Evolutionary conservation across 2,113 vertebrate genomes (phyloP).

Genomic region (Notarius quadriscutis): DNA sequence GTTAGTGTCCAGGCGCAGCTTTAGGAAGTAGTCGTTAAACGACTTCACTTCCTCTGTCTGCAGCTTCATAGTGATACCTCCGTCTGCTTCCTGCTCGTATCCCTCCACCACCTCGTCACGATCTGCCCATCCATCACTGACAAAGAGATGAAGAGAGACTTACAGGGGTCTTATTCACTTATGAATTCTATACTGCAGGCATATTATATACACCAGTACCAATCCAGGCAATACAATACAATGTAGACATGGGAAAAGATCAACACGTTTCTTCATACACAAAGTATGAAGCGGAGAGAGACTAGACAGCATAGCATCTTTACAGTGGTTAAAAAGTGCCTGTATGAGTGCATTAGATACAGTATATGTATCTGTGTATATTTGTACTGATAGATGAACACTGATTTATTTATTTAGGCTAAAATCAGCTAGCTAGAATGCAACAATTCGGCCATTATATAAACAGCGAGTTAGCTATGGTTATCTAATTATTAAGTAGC

Average conservation of each 20-base stretch:
- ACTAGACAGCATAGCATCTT: background rate
- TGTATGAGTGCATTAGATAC: background rate
- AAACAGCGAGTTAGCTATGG: background rate
- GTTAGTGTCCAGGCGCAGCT: slow-evolving; percentile 88
- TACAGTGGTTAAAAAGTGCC: background rate
- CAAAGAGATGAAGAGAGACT: background rate
- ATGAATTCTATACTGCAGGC: background rate
- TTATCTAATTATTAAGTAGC: background rate
- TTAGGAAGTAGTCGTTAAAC: slow-evolving; percentile 95
- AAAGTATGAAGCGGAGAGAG: background rate
- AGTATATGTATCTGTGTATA: too few relatives aligned
- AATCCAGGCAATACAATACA: too few relatives aligned
- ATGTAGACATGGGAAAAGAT: background rate
- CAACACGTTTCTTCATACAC: background rate
- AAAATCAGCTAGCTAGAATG: background rate
- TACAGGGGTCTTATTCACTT: background rate
- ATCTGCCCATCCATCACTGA: slow-evolving; percentile 97
- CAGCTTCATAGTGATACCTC: slow-evolving; percentile 97
- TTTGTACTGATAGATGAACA: background rate
- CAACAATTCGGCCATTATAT: background rate
- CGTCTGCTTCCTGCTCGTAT: slow-evolving; percentile 92
- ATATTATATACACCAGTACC: background rate
- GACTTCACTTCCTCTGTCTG: slow-evolving; percentile 89
- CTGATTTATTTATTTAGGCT: background rate
- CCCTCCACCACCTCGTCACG: slow-evolving; percentile 97